Base-by-base conservation (phyloP, 2,888 invertebrate genomes). In the Stenolophus ochropezus region DNA sequence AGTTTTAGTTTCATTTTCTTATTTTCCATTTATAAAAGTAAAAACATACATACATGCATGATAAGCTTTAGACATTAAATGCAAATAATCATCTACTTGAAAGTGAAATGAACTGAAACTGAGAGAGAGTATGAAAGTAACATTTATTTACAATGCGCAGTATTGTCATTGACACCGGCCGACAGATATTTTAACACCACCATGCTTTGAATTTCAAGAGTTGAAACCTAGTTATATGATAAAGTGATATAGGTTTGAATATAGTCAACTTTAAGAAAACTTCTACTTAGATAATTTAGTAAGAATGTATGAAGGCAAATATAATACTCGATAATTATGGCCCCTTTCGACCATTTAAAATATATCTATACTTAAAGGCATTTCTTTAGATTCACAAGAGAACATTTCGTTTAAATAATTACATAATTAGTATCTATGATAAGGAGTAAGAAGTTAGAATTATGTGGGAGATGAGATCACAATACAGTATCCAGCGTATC, bases 401-500 rank as follows among this genome's bases (percentile, higher is more conserved):
- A 79, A 42, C 16, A n/a, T 51, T 61, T 79, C 77, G 47, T 77
- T 65, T 51, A 51, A 69, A 69, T 79, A 16, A 79, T 79, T 61
- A 61, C 61, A 65, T 42, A 23, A 25, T 69, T 33, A 65, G 49
- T 25, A 79, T n/a, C 69, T 69, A 27, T 65, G 49, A 27, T 27
- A 79, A 65, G 83, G 53, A 47, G 83, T 76, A 58, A 65, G 83
- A 65, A 82, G 79, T 83, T 73, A 65, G 53, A 21, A 65, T 74
- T 73, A 65, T 47, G 42, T 83, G 81, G 80, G 82, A 82, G 83
- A 83, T 82, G 51, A 85, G 88, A 90, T 94, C 94, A 95, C 93
- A 95, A 92, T 84, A 94, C 93, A 1, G 95, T 95, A 89, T 95
- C 94, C 83, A 95, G 90, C 11, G 94, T 93, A 87, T 94, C 93